Evolutionary conservation across 2,113 vertebrate genomes (phyloP), one percentile per base, ranked within the genome.

Genomic region (Pteronura brasiliensis): DNA sequence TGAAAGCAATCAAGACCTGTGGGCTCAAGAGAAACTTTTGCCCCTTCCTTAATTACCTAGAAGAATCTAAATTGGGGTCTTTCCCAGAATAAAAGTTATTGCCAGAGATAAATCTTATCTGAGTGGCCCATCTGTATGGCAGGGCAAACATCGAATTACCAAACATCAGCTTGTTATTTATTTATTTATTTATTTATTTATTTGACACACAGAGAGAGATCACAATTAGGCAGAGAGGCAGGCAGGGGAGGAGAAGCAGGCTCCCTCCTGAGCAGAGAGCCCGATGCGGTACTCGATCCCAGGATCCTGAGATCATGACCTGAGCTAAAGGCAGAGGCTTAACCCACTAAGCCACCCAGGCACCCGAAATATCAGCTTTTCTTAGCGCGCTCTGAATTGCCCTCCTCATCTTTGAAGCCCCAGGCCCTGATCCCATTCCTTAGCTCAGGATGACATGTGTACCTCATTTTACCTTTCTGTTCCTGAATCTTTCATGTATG

Each of bases 231-330:
- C 52, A 55, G 52, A 52, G 52, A 55, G 52, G 52, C 52, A 55
- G 52, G 17, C 17, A 1, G 17, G 4, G 52, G 5, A 1, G 1
- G 52, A 5, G 17, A 6, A 6, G 52, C 52, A 55, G 52, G 52
- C 17, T 55, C 52, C 52, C 52, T 55, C 15, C 52, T 55, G 52
- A 55, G 52, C 52, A 55, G 52, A 55, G 52, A 55, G 52, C 52
- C 17, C 5, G 6, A 55, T 55, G 52, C 17, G 3, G 52, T 5
- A 55, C 17, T 55, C 15, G 17, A 55, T 55, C 52, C 52, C 17
- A 55, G 17, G 52, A 55, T 11, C 17, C 52, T 55, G 52, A 6
- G 0, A 55, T 55, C 17, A 55, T 55, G 52, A 55, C 52, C 52
- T 55, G 17, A 55, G 52, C 52, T 55, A 18, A 55, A 55, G 52